Base-by-base conservation (phyloP, 1,140 invertebrate species). In the Luehdorfia chinensis region DNA sequence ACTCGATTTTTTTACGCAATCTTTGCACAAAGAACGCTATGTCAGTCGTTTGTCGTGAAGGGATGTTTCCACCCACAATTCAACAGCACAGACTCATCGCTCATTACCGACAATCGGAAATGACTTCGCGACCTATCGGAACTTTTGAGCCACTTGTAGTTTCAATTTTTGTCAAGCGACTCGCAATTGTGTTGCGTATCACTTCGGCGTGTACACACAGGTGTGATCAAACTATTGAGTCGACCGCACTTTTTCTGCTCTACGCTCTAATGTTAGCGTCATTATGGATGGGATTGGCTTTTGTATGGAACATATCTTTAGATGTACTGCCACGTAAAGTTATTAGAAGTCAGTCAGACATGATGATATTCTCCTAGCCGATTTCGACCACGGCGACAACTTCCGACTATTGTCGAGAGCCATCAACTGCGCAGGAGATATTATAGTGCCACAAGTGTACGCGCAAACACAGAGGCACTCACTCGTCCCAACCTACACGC, bases 31-130 rank as follows among this genome's bases (percentile, higher is more conserved):
- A 64, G 54, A 54, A 56, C 37, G 53, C 53, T 47, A 13, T 59
- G 58, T 67, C 55, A 31, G 53, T 54, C 58, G 62, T 68, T 78
- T 76, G 74, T 79, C 55, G 65, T 47, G 50, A 69, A 56, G 69
- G 80, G 81, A 86, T 84, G 83, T 84, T 81, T 83, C 76, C 79
- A 86, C 83, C 79, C 83, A 84, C 78, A 81, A 72, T 57, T 70
- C 66, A 59, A 53, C 55, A 51, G 47, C 44, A 55, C n/a, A 54
- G 50, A 46, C 64, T 79, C 76, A 80, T 83, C 74, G 71, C 50
- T 84, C 75, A 85, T 79, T 75, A 75, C 59, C 55, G 59, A 75
- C 78, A 78, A 76, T 83, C 78, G 81, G 81, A 85, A 75, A 80
- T 70, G 73, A 81, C 63, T 76, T 54, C 58, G 69, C 56, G 61